phyloP scores from a whole-genome alignment of 2,888 invertebrate genomes.

The Trachelus iudaicus region DNA sequence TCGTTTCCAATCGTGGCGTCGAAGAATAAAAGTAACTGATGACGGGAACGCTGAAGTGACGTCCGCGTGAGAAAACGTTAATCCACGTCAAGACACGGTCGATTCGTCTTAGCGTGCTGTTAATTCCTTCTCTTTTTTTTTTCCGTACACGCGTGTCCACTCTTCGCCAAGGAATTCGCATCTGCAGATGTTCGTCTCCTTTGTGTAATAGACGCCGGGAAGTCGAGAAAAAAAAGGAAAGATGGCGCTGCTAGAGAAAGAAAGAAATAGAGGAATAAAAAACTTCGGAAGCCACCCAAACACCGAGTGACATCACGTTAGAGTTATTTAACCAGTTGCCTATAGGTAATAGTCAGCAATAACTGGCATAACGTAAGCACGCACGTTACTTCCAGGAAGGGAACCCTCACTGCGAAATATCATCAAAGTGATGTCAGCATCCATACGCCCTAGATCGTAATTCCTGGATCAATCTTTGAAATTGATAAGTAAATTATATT shows the following conservation, averaged over 20 bases:
- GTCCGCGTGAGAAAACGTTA: background rate
- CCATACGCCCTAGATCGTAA: background rate
- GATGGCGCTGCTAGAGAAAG: slow-evolving; percentile 27
- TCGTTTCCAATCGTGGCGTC: background rate
- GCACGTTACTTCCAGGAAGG: slow-evolving; percentile 31
- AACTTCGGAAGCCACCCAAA: background rate
- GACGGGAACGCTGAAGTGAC: background rate
- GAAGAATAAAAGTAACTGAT: background rate
- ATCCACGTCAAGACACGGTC: background rate
- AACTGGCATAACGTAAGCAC: slow-evolving; percentile 5
- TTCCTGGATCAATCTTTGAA: background rate
- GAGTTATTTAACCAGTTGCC: slow-evolving; percentile 23
- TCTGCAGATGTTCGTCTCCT: background rate
- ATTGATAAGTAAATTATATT: background rate
- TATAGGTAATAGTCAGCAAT: slow-evolving; percentile 5
- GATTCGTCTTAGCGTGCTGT: background rate
- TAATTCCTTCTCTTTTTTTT: background rate
- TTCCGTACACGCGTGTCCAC: background rate
- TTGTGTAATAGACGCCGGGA: background rate
- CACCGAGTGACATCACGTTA: slow-evolving; percentile 17
- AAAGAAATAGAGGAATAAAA: slow-evolving; percentile 13
- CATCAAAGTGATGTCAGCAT: slow-evolving; percentile 19
- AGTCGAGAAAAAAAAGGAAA: background rate
- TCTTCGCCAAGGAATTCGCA: background rate
- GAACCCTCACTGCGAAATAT: slow-evolving; percentile 28